Percentiles rank a stretch among this genome's conserved stretches.
Evolutionary conservation across 2,888 invertebrate genomes (phyloP).

Genomic region (Orchesella flavescens): DNA sequence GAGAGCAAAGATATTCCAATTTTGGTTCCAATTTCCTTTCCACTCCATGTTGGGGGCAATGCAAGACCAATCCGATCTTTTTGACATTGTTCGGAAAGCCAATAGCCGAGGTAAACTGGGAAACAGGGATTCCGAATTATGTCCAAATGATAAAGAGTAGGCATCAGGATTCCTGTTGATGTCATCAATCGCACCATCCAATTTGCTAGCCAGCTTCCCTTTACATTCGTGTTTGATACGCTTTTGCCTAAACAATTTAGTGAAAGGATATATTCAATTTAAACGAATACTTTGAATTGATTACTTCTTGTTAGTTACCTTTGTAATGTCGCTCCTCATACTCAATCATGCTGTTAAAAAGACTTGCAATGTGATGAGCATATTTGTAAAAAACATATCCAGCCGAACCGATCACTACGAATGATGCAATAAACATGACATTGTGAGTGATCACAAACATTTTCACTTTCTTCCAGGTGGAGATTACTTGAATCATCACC

Average conservation of each 20-base stretch:
- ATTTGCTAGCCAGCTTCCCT: background rate
- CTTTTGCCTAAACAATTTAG: too few species aligned
- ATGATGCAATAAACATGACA: background rate
- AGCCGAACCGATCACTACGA: background rate
- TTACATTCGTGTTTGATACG: background rate
- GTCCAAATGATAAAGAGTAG: slow-evolving; percentile 17
- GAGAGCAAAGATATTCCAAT: background rate
- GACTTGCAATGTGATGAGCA: background rate
- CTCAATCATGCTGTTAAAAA: slow-evolving; percentile 11
- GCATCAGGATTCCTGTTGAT: background rate
- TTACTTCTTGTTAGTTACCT: too few species aligned
- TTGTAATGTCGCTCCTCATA: background rate
- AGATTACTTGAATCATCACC: background rate
- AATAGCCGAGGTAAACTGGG: slow-evolving; percentile 26
- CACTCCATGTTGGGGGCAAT: background rate
- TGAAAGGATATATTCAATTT: too few species aligned
- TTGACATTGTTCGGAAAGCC: slow-evolving; percentile 4
- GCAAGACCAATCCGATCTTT: background rate
- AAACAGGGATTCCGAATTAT: slow-evolving; percentile 38
- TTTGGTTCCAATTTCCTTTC: background rate
- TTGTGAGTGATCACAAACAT: background rate
- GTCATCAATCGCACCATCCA: background rate
- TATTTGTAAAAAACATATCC: background rate
- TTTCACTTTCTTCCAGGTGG: background rate
- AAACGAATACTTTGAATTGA: background rate